Evolutionary conservation across 2,113 vertebrate species (phyloP).

Genomic region (Myiopsitta monachus): DNA sequence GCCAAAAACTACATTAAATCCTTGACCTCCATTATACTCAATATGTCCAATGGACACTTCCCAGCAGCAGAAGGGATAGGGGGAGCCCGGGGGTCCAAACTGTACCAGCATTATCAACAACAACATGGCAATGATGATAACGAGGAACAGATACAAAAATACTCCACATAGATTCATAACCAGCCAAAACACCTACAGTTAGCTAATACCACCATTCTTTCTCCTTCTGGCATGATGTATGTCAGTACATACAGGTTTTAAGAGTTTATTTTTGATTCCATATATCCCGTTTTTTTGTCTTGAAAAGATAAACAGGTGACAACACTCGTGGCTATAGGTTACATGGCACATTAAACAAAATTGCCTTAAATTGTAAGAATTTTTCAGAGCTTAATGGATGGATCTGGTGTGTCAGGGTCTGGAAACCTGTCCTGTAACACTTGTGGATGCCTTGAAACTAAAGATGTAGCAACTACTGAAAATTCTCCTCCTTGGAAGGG

Average conservation of each 20-base stretch:
- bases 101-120: conserved; percentile 88
- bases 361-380: neutral
- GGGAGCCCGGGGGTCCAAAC: conserved; percentile 70
- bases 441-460: neutral
- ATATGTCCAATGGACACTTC: conserved; percentile 86
- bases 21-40: conserved; percentile 90
- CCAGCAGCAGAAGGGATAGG: conserved; percentile 69
- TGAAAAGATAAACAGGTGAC: neutral
- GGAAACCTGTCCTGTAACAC: neutral
- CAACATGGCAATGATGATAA: conserved; percentile 75
- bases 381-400: neutral
- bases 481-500: neutral
- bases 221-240: neutral
- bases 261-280: neutral
- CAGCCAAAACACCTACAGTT: conserved; percentile 73
- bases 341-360: neutral
- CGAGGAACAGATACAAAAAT: conserved; percentile 81
- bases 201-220: neutral
- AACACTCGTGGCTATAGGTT: neutral
- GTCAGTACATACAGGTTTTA: neutral
- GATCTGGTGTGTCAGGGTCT: neutral
- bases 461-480: neutral
- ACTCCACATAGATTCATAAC: conserved; percentile 82
- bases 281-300: neutral
- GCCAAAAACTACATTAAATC: conserved; percentile 99